Evolutionary conservation across 1,140 invertebrate genomes (phyloP).

Genomic region (Panulirus ornatus): DNA sequence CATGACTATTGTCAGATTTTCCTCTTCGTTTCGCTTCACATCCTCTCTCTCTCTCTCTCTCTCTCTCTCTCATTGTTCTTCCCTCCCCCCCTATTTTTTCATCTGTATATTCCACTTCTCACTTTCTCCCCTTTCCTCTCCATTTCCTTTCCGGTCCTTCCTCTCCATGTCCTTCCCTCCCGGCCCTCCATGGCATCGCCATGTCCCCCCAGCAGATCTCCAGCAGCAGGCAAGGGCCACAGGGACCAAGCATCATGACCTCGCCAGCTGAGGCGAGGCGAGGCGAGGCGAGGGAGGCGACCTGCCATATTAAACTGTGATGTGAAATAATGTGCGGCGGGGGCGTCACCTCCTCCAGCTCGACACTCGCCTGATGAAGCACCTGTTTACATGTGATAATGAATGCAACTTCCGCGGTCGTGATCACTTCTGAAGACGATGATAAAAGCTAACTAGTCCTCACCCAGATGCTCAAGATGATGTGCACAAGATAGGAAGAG

Average conservation of each 20-base stretch:
- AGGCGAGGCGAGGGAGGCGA: too few relatives aligned
- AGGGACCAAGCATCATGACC: too few relatives aligned
- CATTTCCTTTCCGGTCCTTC: background rate
- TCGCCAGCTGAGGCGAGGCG: too few relatives aligned
- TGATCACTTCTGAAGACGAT: background rate
- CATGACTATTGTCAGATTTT: background rate
- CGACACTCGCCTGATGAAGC: background rate
- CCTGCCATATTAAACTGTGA: too few relatives aligned
- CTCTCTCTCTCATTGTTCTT: too few relatives aligned
- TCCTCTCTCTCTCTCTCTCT: too few relatives aligned
- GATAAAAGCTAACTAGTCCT: background rate
- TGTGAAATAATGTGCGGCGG: too few relatives aligned
- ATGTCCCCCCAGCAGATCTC: background rate
- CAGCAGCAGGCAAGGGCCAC: too few relatives aligned
- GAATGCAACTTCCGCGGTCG: background rate
- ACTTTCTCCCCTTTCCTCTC: background rate
- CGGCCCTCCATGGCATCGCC: too few relatives aligned
- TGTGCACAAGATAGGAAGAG: too few relatives aligned
- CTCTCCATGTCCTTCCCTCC: background rate
- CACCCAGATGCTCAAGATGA: background rate
- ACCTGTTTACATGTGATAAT: background rate
- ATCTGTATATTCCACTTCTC: background rate
- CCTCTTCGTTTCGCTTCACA: too few relatives aligned
- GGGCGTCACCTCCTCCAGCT: too few relatives aligned
- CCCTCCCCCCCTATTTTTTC: background rate